Percentiles rank a stretch among this genome's conserved stretches.
phyloP scores from a whole-genome alignment of 2,888 invertebrate genomes.

The Eupithecia dodoneata region DNA sequence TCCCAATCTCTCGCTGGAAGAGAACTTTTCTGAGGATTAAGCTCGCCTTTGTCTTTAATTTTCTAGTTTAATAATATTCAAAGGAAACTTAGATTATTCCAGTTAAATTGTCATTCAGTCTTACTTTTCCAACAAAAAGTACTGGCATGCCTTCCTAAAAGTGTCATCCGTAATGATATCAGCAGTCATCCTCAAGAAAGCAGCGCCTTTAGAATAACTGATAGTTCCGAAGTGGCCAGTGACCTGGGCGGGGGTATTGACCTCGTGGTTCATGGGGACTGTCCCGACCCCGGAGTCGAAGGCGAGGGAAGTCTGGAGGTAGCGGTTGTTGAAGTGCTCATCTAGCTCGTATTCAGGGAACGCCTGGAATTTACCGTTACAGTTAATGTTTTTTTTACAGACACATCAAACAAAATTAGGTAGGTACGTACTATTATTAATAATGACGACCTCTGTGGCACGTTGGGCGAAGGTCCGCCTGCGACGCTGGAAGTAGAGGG shows the following conservation, averaged over 20 bases:
- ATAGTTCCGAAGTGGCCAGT: conserved; percentile 87
- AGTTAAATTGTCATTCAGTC: conserved; percentile 34
- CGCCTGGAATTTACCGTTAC: conserved; percentile 68
- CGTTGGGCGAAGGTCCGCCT: no score
- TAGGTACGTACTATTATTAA: no score
- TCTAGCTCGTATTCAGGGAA: conserved; percentile 86
- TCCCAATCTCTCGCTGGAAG: no score
- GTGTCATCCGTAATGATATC: conserved; percentile 68
- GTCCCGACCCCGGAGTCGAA: conserved; percentile 69
- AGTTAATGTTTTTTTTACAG: neutral
- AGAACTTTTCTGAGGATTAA: no score
- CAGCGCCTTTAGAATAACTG: conserved; percentile 87
- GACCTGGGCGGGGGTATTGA: conserved; percentile 85
- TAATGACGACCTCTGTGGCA: no score
- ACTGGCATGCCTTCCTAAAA: conserved; percentile 62
- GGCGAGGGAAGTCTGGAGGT: conserved; percentile 86
- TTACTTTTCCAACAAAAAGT: conserved; percentile 80
- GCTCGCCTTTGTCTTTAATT: no score
- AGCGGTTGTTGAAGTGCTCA: conserved; percentile 89
- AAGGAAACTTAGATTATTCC: no score
- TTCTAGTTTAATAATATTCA: no score
- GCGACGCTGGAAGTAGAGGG: no score
- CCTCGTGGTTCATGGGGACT: conserved; percentile 85
- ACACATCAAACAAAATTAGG: no score
- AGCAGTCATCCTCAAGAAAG: conserved; percentile 72